phyloP scores from a whole-genome alignment of 2,113 vertebrate genomes.

The Paramormyrops kingsleyae region DNA sequence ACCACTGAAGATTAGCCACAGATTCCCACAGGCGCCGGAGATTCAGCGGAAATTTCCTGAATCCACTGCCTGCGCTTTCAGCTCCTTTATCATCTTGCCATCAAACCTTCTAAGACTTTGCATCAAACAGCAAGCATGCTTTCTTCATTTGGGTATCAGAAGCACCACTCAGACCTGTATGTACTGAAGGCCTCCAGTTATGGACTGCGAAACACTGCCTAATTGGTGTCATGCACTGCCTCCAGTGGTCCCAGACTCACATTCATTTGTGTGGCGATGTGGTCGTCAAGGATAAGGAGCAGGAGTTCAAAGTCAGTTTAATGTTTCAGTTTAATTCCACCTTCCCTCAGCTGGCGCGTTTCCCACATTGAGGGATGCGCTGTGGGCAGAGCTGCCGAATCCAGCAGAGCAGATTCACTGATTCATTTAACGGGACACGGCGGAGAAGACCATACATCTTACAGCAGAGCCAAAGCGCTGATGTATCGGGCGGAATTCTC shows the following conservation, averaged over 20 bases:
- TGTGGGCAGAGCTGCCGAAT: background rate
- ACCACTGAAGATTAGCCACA: conserved; percentile 59
- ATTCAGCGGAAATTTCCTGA: conserved; percentile 56
- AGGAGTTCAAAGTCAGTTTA: conserved; percentile 24
- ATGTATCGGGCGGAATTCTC: background rate
- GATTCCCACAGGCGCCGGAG: conserved; percentile 49
- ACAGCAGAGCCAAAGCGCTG: background rate
- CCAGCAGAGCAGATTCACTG: background rate
- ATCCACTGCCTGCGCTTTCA: conserved; percentile 54
- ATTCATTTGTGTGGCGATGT: background rate
- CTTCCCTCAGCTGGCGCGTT: background rate
- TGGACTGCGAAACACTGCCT: conserved; percentile 61
- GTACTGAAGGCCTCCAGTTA: conserved; percentile 66
- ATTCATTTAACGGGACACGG: background rate
- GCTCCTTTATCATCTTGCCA: conserved; percentile 54
- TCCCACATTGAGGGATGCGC: background rate
- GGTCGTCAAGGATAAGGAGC: background rate
- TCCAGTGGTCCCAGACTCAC: conserved; percentile 38
- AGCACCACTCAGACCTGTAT: conserved; percentile 59
- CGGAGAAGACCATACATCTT: background rate
- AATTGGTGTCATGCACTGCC: conserved; percentile 64
- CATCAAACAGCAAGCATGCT: conserved; percentile 51
- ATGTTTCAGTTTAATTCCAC: conserved; percentile 33
- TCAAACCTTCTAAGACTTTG: conserved; percentile 58
- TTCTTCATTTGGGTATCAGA: conserved; percentile 62